Evolutionary conservation across 23 tunicate species (phyloP).

Genomic region (Halocynthia roretzi): DNA sequence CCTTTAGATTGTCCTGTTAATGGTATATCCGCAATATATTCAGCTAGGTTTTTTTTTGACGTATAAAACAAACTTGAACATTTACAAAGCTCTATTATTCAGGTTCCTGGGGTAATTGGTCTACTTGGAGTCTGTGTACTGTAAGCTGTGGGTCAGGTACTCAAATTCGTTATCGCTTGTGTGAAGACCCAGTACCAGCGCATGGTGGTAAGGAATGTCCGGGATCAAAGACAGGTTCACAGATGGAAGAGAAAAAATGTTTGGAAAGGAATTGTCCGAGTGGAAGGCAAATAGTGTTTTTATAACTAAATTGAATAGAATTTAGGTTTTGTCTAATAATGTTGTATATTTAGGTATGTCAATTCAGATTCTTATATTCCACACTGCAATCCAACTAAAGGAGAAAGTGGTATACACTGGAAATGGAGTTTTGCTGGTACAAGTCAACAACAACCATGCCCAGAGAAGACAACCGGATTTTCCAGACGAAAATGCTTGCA

Average conservation of each 20-base stretch:
- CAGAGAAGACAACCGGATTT: constrained; percentile 36
- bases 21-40: constrained; percentile 12
- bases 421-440: constrained; percentile 30
- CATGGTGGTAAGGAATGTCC: constrained; percentile 35
- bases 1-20: constrained; percentile 41
- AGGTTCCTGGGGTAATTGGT: constrained; percentile 77
- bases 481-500: constrained; percentile 62
- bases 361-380: constrained; percentile 25
- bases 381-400: constrained; percentile 35
- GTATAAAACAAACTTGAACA: neutral
- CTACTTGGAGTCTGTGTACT: constrained; percentile 60
- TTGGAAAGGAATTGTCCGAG: constrained; percentile 37
- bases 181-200: constrained; percentile 51
- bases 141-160: constrained; percentile 64
- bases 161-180: constrained; percentile 36
- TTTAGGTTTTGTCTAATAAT: neutral
- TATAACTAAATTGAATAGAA: neutral
- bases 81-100: neutral
- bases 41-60: neutral
- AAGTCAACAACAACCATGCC: constrained; percentile 43
- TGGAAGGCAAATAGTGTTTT: constrained; percentile 28
- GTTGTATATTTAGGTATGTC: constrained; percentile 24
- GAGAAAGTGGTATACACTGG: constrained; percentile 30
- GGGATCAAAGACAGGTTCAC: constrained; percentile 40
- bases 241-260: constrained; percentile 33